Evolutionary conservation across 2,113 vertebrate species (phyloP).

Genomic region (Nycticryphes semicollaris): DNA sequence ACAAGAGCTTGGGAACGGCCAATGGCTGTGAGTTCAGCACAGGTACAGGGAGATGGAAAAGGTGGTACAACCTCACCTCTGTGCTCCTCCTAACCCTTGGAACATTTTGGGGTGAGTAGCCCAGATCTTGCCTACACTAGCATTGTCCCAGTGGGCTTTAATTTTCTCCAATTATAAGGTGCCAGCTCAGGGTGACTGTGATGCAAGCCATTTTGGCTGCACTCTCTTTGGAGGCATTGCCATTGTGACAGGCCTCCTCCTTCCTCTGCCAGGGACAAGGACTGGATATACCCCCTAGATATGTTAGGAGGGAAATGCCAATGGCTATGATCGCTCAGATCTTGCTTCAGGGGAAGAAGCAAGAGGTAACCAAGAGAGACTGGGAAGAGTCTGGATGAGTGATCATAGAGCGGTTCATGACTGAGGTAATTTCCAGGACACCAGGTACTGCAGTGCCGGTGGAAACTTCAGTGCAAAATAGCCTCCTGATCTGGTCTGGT

Average conservation of each 20-base stretch:
- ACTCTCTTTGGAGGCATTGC: neutral
- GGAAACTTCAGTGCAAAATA: neutral
- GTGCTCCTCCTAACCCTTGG: rapidly evolving
- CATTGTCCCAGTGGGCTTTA: rapidly evolving
- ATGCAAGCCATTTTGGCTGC: rapidly evolving
- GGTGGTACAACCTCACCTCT: neutral
- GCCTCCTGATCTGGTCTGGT: neutral
- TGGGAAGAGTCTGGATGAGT: neutral
- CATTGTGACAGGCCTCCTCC: rapidly evolving
- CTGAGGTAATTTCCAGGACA: neutral
- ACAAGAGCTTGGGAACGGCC: neutral
- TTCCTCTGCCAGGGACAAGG: neutral
- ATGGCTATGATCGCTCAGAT: neutral
- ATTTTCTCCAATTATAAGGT: neutral
- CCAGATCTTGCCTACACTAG: neutral
- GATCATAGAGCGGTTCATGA: neutral
- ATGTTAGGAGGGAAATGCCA: rapidly evolving
- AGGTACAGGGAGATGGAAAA: neutral
- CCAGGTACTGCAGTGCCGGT: neutral
- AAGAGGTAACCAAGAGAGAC: neutral
- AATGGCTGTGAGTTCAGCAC: rapidly evolving
- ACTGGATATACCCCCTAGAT: neutral
- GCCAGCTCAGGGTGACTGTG: neutral
- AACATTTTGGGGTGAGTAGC: neutral
- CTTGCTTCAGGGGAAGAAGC: neutral